Evolutionary conservation across 2,113 vertebrate genomes (phyloP).

Genomic region (Xyliphius kryptos): DNA sequence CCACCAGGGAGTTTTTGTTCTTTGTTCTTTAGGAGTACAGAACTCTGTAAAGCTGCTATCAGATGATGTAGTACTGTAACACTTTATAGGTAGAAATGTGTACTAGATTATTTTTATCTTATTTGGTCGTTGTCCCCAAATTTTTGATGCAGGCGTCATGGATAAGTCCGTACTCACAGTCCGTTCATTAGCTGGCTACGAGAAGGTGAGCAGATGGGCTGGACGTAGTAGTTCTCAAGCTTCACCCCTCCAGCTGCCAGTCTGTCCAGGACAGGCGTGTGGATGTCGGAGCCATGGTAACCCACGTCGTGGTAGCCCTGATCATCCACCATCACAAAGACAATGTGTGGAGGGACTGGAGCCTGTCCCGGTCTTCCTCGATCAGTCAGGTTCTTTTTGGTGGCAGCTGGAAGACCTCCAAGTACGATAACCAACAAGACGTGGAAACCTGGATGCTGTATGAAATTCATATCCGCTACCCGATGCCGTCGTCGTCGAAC

Average conservation of each 20-base stretch:
- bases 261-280: slow-evolving; percentile 78
- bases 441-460: slow-evolving; percentile 15
- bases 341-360: slow-evolving; percentile 67
- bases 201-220: slow-evolving; percentile 91
- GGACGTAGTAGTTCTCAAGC: slow-evolving; percentile 93
- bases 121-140: too few species aligned
- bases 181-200: slow-evolving; percentile 90
- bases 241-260: slow-evolving; percentile 84
- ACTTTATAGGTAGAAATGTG: too few species aligned
- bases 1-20: too few species aligned
- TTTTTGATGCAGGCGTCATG: not conserved
- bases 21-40: too few species aligned
- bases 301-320: slow-evolving; percentile 87
- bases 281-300: slow-evolving; percentile 86
- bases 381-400: not conserved
- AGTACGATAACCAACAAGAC: slow-evolving; percentile 35
- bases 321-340: slow-evolving; percentile 89
- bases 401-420: not conserved
- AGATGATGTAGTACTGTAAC: too few species aligned
- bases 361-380: not conserved
- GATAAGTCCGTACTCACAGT: slow-evolving; percentile 64
- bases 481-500: too few species aligned
- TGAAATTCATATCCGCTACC: too few species aligned
- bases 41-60: too few species aligned
- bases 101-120: too few species aligned